A percentile compares a stretch with the other conserved stretches of the same genome.
Conservation (phyloP, 2,797 vertebrate species). For the Leuciscus waleckii region DNA sequence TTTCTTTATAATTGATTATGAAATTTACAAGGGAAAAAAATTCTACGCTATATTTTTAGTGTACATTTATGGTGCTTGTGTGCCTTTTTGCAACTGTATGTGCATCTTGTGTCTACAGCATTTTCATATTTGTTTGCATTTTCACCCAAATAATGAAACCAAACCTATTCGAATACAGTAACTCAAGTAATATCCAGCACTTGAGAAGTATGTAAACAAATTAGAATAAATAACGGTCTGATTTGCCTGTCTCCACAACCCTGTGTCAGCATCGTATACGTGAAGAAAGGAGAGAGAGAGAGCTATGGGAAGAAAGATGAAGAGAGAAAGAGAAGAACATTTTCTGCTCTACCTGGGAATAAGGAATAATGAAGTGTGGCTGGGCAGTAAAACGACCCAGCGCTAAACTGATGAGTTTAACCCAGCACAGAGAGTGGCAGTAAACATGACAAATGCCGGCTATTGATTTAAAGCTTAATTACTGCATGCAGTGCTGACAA, state of each 20-base stretch:
- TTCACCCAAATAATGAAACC: slow-evolving; percentile 62
- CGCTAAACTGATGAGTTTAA: slow-evolving; percentile 99
- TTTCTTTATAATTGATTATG: neutral
- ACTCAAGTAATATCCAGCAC: slow-evolving; percentile 76
- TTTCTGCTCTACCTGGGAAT: slow-evolving; percentile 95
- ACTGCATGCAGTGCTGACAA: slow-evolving; percentile 99
- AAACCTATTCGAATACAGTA: slow-evolving; percentile 64
- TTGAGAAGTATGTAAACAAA: slow-evolving; percentile 88
- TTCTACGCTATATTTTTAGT: neutral
- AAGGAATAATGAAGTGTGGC: slow-evolving; percentile 99
- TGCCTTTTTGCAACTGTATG: neutral
- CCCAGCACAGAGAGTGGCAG: slow-evolving; percentile 99
- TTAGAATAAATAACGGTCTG: slow-evolving; percentile 85
- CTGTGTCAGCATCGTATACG: slow-evolving; percentile 89
- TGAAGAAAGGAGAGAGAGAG: slow-evolving; percentile 81
- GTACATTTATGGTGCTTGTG: neutral
- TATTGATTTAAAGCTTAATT: slow-evolving; percentile 99
- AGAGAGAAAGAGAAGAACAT: slow-evolving; percentile 27
- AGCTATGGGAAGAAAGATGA: slow-evolving; percentile 57
- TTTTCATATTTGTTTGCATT: slow-evolving; percentile 24
- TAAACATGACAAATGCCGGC: slow-evolving; percentile 99
- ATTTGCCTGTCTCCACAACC: slow-evolving; percentile 83
- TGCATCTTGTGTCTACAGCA: neutral
- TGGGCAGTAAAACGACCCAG: slow-evolving; percentile 99
- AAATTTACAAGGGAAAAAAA: neutral